A percentile compares a stretch with the other conserved stretches of the same genome.
These are phyloP conservation scores for Hirtodrosophila duncani DNA, from an alignment of 2,888 invertebrate species.

Conservation along the genomic window DNA sequence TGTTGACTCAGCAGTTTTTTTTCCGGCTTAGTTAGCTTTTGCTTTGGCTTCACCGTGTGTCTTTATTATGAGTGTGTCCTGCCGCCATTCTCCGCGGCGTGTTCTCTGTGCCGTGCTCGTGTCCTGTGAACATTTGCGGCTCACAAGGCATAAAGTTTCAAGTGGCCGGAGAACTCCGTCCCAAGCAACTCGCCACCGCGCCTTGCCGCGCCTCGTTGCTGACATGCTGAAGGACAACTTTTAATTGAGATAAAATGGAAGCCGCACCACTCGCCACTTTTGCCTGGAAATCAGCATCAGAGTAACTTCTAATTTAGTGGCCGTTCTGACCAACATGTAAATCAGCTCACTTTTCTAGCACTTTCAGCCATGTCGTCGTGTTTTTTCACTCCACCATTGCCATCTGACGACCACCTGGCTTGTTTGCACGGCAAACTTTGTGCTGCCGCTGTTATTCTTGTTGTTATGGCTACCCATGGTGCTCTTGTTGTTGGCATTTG, in stretches of 20 bases:
- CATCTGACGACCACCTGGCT: constrained; percentile 20
- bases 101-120: constrained; percentile 42
- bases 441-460: constrained; percentile 35
- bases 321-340: constrained; percentile 60
- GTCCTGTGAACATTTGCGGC: constrained; percentile 68
- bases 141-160: constrained; percentile 73
- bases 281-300: constrained; percentile 61
- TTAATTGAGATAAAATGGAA: constrained; percentile 71
- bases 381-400: constrained; percentile 1
- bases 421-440: constrained; percentile 57
- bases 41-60: constrained; percentile 44
- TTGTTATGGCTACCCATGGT: constrained; percentile 23
- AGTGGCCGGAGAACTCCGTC: too few species aligned
- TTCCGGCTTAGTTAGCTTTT: constrained; percentile 41
- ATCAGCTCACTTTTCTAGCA: constrained; percentile 60
- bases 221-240: constrained; percentile 71
- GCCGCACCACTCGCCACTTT: constrained; percentile 15
- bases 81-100: constrained; percentile 3
- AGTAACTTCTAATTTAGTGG: constrained; percentile 74
- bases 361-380: constrained; percentile 22
- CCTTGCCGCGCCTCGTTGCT: constrained; percentile 29
- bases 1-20: constrained; percentile 36
- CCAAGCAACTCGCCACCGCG: too few species aligned
- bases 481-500: constrained; percentile 32
- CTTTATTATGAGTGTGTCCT: constrained; percentile 51